Conservation (phyloP, 1,140 invertebrate genomes). For the Aphelenchoides besseyi region DNA sequence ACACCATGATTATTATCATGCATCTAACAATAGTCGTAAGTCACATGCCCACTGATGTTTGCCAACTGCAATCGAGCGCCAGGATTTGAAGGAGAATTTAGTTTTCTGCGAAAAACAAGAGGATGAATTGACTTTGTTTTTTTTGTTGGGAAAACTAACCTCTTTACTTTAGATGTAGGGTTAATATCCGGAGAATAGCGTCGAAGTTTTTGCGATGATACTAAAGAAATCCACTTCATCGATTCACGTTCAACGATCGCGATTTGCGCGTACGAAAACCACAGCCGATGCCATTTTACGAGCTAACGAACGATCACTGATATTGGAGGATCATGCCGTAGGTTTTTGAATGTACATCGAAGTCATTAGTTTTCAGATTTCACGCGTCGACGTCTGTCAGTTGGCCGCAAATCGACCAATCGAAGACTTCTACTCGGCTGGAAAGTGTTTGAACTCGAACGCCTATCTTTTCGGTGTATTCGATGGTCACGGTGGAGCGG, state of each 20-base stretch:
- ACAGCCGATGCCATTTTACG: slow-evolving; percentile 30
- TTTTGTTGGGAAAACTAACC: no score
- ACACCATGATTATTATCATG: no score
- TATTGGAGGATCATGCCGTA: slow-evolving; percentile 44
- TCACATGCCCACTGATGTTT: no score
- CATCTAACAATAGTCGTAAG: no score
- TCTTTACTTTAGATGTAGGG: background rate
- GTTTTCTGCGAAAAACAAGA: no score
- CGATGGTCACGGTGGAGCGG: slow-evolving; percentile 58
- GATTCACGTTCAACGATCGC: background rate
- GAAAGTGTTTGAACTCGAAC: slow-evolving; percentile 58
- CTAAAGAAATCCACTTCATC: background rate
- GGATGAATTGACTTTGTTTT: no score
- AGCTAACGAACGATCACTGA: slow-evolving; percentile 41
- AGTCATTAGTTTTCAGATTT: background rate
- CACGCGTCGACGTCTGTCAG: background rate
- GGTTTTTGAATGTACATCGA: slow-evolving; percentile 39
- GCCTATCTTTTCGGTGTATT: slow-evolving; percentile 59
- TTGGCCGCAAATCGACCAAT: slow-evolving; percentile 58
- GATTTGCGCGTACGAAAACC: slow-evolving; percentile 3
- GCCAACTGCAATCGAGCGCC: no score
- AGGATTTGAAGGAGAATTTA: no score
- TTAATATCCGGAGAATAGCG: background rate
- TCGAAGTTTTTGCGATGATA: background rate
- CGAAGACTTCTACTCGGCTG: slow-evolving; percentile 60